These are phyloP conservation scores for Clivina fossor DNA, from an alignment of 2,888 invertebrate genomes.

Conservation along the genomic window DNA sequence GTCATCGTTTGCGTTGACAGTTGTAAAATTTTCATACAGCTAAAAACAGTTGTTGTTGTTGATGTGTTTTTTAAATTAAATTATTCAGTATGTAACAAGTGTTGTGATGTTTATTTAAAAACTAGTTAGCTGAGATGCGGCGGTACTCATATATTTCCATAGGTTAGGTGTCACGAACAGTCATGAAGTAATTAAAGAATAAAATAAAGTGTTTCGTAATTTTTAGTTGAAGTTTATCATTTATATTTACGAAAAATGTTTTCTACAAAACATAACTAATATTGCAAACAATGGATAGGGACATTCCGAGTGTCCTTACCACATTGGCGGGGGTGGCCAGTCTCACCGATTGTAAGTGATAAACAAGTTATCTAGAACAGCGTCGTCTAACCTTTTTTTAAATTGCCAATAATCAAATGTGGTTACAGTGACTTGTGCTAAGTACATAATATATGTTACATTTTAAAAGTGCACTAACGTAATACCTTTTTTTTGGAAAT, in stretches of 20 bases:
- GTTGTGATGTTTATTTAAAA: constrained; percentile 3
- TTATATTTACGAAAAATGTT: constrained; percentile 17
- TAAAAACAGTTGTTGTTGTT: constrained; percentile 17
- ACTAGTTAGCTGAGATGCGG: constrained; percentile 24
- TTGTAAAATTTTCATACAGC: constrained; percentile 13
- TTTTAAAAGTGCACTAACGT: no score
- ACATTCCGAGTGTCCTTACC: constrained; percentile 96
- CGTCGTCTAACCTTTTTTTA: no score
- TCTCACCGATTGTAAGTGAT: constrained; percentile 85
- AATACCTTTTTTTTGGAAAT: no score
- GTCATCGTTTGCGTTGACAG: constrained; percentile 31
- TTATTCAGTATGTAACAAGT: constrained; percentile 25
- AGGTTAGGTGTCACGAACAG: constrained; percentile 25
- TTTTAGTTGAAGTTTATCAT: background rate
- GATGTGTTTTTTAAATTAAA: constrained; percentile 9
- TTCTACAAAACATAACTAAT: constrained; percentile 17
- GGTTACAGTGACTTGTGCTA: no score
- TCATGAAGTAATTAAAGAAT: constrained; percentile 17
- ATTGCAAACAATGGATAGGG: constrained; percentile 73
- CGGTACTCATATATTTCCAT: constrained; percentile 20
- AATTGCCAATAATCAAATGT: no score
- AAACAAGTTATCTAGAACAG: constrained; percentile 28
- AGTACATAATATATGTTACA: no score
- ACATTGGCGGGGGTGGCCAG: constrained; percentile 97
- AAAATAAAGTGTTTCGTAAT: constrained; percentile 15